Evolutionary conservation across 1,140 invertebrate species (phyloP).

Genomic region (Lineus longissimus): DNA sequence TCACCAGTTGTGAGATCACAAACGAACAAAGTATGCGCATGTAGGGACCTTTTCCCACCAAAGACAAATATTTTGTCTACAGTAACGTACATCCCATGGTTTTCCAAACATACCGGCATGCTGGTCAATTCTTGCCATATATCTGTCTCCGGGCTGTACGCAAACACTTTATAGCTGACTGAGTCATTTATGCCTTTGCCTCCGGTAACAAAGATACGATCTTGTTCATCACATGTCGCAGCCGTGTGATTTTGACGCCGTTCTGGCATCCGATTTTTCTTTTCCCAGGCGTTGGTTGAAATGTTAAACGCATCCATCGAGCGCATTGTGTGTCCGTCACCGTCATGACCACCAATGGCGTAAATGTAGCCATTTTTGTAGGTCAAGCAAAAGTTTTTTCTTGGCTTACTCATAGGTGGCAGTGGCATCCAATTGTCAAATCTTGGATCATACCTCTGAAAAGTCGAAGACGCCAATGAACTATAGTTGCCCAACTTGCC

Average conservation of each 20-base stretch:
- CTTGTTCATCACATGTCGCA: slow-evolving; percentile 30
- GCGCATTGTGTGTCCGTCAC: slow-evolving; percentile 47
- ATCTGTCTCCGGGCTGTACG: slow-evolving; percentile 35
- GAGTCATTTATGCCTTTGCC: slow-evolving; percentile 45
- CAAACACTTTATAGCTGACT: slow-evolving; percentile 32
- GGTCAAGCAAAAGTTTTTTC: slow-evolving; percentile 50
- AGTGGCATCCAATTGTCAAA: slow-evolving; percentile 51
- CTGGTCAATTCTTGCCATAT: slow-evolving; percentile 38
- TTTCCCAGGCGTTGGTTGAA: slow-evolving; percentile 45
- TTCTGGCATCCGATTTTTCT: slow-evolving; percentile 37
- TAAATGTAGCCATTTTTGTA: slow-evolving; percentile 37
- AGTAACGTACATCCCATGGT: slow-evolving; percentile 45
- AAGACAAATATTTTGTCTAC: slow-evolving; percentile 37
- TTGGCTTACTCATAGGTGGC: slow-evolving; percentile 49
- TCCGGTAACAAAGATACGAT: slow-evolving; percentile 42
- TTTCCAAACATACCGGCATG: slow-evolving; percentile 38
- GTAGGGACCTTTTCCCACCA: slow-evolving; percentile 32
- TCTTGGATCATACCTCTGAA: slow-evolving; percentile 51
- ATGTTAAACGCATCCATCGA: slow-evolving; percentile 46
- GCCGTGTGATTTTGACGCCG: slow-evolving; percentile 43
- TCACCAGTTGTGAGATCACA: no score
- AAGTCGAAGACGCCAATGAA: slow-evolving; percentile 47
- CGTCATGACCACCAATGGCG: slow-evolving; percentile 48
- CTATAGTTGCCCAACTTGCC: slow-evolving; percentile 42
- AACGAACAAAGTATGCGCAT: no score